Evolutionary conservation across 1,140 invertebrate genomes (phyloP).

Genomic region (Sitobion miscanthi): DNA sequence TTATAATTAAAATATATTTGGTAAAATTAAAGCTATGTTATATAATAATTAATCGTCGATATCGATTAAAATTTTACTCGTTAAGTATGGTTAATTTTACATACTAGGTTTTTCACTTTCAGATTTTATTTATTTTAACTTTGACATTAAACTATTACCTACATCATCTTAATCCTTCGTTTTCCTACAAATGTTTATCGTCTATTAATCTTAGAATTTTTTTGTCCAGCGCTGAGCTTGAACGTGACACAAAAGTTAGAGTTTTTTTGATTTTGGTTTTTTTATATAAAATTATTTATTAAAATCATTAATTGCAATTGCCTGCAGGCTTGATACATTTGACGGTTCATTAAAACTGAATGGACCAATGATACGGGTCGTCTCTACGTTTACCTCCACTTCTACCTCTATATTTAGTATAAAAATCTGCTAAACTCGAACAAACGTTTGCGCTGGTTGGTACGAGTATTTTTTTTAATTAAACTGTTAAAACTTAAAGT

Average conservation of each 20-base stretch:
- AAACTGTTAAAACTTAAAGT: not conserved
- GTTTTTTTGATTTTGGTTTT: not conserved
- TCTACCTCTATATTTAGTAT: not conserved
- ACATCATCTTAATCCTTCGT: not conserved
- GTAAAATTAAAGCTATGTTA: not conserved
- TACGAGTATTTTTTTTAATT: constrained; percentile 10
- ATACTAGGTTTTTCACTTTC: not conserved
- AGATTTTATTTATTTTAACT: not conserved
- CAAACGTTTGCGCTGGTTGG: not conserved
- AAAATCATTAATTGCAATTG: not conserved
- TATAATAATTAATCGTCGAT: not conserved
- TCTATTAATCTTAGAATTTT: not conserved
- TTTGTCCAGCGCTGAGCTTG: not conserved
- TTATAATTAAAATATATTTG: not conserved
- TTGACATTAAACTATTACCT: not conserved
- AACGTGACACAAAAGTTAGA: not conserved
- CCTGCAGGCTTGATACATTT: not conserved
- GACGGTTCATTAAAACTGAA: not conserved
- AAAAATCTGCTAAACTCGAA: not conserved
- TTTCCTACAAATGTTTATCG: not conserved
- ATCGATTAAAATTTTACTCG: not conserved
- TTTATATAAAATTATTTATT: not conserved
- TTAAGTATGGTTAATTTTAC: not conserved
- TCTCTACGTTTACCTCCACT: not conserved
- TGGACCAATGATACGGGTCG: not conserved